Percentiles rank a stretch among this genome's conserved stretches.
phyloP scores from a whole-genome alignment of 2,113 vertebrate species.

The Takifugu flavidus region DNA sequence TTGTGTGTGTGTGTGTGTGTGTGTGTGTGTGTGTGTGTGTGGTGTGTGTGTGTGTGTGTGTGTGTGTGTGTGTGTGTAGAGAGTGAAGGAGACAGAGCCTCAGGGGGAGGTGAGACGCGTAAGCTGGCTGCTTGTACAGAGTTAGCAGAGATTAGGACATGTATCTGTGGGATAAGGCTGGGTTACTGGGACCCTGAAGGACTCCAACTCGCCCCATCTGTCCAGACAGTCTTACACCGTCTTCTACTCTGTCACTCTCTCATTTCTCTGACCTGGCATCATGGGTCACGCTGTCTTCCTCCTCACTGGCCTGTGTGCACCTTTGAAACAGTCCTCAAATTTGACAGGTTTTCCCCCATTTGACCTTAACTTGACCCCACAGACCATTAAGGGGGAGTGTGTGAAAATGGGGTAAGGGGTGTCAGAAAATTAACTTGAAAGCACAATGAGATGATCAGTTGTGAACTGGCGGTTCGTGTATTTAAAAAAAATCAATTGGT shows the following conservation, averaged over 20 bases:
- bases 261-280: background rate
- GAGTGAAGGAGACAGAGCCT: slow-evolving; percentile 48
- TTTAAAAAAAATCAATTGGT: background rate
- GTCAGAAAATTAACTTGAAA: slow-evolving; percentile 32
- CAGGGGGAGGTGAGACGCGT: slow-evolving; percentile 55
- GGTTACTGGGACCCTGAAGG: slow-evolving; percentile 44
- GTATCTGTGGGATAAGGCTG: slow-evolving; percentile 69
- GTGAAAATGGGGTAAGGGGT: slow-evolving; percentile 34
- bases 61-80: slow-evolving; percentile 32
- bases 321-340: too few species aligned
- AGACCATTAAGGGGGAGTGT: slow-evolving; percentile 30
- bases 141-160: slow-evolving; percentile 74
- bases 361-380: slow-evolving; percentile 25
- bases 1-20: too few species aligned
- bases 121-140: slow-evolving; percentile 63
- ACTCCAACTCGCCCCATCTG: slow-evolving; percentile 60
- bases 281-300: background rate
- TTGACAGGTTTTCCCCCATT: slow-evolving; percentile 1
- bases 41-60: slow-evolving; percentile 12
- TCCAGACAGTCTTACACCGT: slow-evolving; percentile 36
- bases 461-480: slow-evolving; percentile 17
- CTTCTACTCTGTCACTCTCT: slow-evolving; percentile 41
- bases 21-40: background rate
- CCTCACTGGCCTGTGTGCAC: too few species aligned
- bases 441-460: slow-evolving; percentile 8